These are phyloP conservation scores for Malurus leucopterus DNA, from an alignment of 2,797 vertebrate genomes.

Conservation along the genomic window DNA sequence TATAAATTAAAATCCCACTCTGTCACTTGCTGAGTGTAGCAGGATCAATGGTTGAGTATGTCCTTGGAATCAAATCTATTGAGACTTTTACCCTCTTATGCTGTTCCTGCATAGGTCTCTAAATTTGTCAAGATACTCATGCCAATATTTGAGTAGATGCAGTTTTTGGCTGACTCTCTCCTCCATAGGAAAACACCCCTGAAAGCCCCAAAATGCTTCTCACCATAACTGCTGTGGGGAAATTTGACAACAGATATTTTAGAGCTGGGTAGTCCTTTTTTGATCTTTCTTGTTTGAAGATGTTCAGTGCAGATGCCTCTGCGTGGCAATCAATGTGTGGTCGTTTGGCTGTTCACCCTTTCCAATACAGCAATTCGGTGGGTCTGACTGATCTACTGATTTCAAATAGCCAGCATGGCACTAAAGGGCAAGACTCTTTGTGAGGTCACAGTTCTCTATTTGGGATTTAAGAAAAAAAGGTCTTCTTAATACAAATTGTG, in stretches of 20 bases:
- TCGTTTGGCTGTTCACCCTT: not conserved
- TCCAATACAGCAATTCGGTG: not conserved
- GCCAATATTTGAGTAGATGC: not conserved
- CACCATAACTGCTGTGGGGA: not conserved
- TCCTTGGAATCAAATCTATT: not conserved
- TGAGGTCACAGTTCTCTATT: not conserved
- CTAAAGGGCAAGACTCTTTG: not conserved
- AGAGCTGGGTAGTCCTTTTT: not conserved
- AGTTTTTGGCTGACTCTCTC: not conserved
- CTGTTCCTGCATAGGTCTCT: not conserved
- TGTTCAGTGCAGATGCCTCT: not conserved
- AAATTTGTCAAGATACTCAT: not conserved
- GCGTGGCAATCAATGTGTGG: not conserved
- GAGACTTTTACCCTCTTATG: not conserved
- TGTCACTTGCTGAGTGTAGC: not conserved
- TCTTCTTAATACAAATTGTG: not conserved
- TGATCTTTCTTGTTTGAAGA: not conserved
- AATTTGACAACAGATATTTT: not conserved
- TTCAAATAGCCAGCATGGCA: not conserved
- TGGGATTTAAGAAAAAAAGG: not conserved
- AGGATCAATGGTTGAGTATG: not conserved
- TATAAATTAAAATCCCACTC: not conserved
- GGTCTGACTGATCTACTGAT: not conserved
- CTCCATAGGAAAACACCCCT: not conserved
- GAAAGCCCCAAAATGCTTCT: not conserved